A percentile compares a stretch with the other conserved stretches of the same genome.
Evolutionary conservation across 35 echinoderm and acorn worm genomes (phyloP).

Genomic region (Chiridota heheva): DNA sequence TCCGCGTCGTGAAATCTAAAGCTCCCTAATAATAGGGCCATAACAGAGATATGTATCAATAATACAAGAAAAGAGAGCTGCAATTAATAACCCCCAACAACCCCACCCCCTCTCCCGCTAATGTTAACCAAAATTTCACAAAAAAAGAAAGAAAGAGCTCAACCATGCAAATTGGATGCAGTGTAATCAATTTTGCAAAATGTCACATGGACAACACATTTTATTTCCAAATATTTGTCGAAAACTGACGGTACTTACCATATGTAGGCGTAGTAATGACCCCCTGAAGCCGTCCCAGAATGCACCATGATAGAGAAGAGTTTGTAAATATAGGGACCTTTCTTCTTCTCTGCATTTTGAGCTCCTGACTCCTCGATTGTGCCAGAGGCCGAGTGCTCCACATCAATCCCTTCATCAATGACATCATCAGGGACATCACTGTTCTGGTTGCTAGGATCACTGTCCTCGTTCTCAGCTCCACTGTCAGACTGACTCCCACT

Average conservation of each 20-base stretch:
- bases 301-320: slow-evolving; percentile 99
- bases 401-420: slow-evolving; percentile 84
- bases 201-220: too few species aligned
- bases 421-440: slow-evolving; percentile 64
- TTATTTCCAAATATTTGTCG: too few species aligned
- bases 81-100: too few species aligned
- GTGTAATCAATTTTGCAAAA: too few species aligned
- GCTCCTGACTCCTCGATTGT: slow-evolving; percentile 22
- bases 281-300: slow-evolving; percentile 92
- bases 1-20: too few species aligned
- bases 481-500: slow-evolving; percentile 72
- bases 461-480: slow-evolving; percentile 82
- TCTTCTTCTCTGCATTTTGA: slow-evolving; percentile 33
- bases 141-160: too few species aligned
- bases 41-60: slow-evolving; percentile 53
- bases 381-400: slow-evolving; percentile 68
- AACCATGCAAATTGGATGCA: too few species aligned
- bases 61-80: neutral
- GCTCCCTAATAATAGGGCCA: too few species aligned
- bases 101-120: too few species aligned
- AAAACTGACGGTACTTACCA: slow-evolving; percentile 78
- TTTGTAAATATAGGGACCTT: slow-evolving; percentile 75
- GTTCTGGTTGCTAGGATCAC: slow-evolving; percentile 53
- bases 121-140: too few species aligned
- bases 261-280: slow-evolving; percentile 99